Evolutionary conservation across 2,888 invertebrate species (phyloP).

Genomic region (Sipunculus nudus): DNA sequence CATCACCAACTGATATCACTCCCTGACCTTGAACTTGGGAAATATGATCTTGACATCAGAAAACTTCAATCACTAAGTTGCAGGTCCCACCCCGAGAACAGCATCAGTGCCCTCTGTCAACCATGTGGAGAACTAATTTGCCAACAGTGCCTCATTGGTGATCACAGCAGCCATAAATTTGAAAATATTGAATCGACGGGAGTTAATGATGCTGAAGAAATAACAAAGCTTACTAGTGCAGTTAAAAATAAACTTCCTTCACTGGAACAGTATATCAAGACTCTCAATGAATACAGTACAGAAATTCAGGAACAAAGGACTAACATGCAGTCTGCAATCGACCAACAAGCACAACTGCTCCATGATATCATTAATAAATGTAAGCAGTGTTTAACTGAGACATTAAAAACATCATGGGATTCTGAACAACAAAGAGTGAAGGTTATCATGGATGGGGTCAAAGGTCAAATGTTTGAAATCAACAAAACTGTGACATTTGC

Average conservation of each 20-base stretch:
- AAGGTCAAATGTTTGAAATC: too few species aligned
- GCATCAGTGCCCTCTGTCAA: slow-evolving; percentile 46
- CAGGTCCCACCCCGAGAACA: slow-evolving; percentile 37
- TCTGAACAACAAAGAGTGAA: not conserved
- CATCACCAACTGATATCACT: slow-evolving; percentile 52
- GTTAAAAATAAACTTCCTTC: slow-evolving; percentile 45
- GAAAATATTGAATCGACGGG: slow-evolving; percentile 10
- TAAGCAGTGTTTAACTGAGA: slow-evolving; percentile 34
- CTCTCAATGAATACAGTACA: slow-evolving; percentile 45
- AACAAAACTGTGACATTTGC: too few species aligned
- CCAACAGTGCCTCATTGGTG: slow-evolving; percentile 44
- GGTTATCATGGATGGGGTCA: not conserved
- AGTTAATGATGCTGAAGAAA: slow-evolving; percentile 36
- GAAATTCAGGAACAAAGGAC: slow-evolving; percentile 35
- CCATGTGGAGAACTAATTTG: slow-evolving; percentile 50
- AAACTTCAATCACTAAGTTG: slow-evolving; percentile 45
- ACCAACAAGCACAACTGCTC: slow-evolving; percentile 46
- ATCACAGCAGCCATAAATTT: slow-evolving; percentile 48
- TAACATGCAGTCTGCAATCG: slow-evolving; percentile 35
- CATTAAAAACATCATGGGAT: slow-evolving; percentile 37
- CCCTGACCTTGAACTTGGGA: slow-evolving; percentile 47
- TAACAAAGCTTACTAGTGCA: slow-evolving; percentile 43
- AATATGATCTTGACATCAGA: slow-evolving; percentile 54
- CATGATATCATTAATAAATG: slow-evolving; percentile 50
- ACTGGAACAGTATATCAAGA: slow-evolving; percentile 45